phyloP scores from a whole-genome alignment of 2,113 vertebrate species.

The Anseranas semipalmata region DNA sequence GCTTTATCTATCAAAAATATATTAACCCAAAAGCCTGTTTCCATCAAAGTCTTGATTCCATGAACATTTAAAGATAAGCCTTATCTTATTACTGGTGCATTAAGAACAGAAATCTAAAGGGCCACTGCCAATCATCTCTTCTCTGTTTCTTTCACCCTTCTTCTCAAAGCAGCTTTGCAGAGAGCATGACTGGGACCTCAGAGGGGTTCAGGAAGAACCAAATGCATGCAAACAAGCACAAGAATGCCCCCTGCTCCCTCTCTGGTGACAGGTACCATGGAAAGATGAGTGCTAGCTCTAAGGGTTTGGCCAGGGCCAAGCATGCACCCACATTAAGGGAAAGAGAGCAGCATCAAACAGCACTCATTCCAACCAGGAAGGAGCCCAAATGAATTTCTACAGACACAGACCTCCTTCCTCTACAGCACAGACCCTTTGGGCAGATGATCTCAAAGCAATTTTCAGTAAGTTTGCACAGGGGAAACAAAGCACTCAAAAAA shows the following conservation, averaged over 20 bases:
- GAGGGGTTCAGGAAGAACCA: neutral
- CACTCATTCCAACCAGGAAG: fast-evolving
- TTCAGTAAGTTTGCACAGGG: neutral
- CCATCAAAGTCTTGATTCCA: constrained; percentile 81
- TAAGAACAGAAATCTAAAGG: constrained; percentile 77
- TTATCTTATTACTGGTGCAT: constrained; percentile 81
- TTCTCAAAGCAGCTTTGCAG: constrained; percentile 31
- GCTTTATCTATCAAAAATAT: constrained; percentile 83
- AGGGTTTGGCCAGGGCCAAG: neutral
- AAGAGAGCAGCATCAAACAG: neutral
- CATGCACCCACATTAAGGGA: neutral
- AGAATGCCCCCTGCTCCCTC: neutral
- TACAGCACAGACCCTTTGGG: fast-evolving
- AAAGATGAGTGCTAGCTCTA: neutral
- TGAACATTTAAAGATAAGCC: constrained; percentile 83
- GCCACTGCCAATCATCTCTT: constrained; percentile 68
- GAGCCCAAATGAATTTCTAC: fast-evolving
- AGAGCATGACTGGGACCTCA: neutral
- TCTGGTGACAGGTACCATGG: fast-evolving
- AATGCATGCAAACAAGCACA: neutral
- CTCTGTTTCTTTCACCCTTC: neutral
- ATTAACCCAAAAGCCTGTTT: constrained; percentile 82
- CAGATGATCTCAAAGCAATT: neutral
- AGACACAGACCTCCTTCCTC: fast-evolving
- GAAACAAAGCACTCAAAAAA: neutral